Base-by-base conservation (phyloP, 2,113 vertebrate genomes). In the Phasianus colchicus region DNA sequence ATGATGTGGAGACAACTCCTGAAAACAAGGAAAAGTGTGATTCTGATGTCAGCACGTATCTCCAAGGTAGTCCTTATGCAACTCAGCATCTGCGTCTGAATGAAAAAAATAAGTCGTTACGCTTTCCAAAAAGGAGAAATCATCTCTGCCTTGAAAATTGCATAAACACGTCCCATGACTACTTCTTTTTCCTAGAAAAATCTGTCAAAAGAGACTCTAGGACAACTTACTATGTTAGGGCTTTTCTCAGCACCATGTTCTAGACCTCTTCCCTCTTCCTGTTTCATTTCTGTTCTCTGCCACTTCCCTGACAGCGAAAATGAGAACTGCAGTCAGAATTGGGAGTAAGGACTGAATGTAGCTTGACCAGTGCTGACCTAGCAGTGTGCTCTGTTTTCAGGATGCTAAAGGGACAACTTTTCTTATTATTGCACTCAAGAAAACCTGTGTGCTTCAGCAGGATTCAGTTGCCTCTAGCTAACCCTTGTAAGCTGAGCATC, bases 161-260 rank as follows among this genome's bases (percentile, higher is more conserved):
- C 47, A 27, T 22, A 64, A 72, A 7, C 16, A 19, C 19, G 69
- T 65, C 48, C 72, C 21, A 29, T 58, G 12, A 15, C 50, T 60
- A 2, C 2, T 11, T 9, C 48, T 58, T 30, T 65, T 50, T 30
- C 25, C 32, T 43, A 16, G 22, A 36, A 72, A 67, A 34, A 60
- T 11, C 3, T 83, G 50, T 64, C 38, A 40, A 45, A 71, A 61
- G 60, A 55, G 29, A 29, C 48, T 50, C 4, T 38, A 34, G 21
- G 18, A 79, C 24, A 70, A 16, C 16, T 63, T 83, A 3, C 1
- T 74, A 10, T 13, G 6, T 30, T 30, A n/a, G 77, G 36, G 38
- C 16, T 60, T 21, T 55, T 77, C 69, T 13, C 55, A 90, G 74
- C 21, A 20, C 25, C 7, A 3, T 0, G 0, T 15, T 13, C 1